phyloP scores from a whole-genome alignment of 2,888 invertebrate genomes.

The Sussaba pulchella region DNA sequence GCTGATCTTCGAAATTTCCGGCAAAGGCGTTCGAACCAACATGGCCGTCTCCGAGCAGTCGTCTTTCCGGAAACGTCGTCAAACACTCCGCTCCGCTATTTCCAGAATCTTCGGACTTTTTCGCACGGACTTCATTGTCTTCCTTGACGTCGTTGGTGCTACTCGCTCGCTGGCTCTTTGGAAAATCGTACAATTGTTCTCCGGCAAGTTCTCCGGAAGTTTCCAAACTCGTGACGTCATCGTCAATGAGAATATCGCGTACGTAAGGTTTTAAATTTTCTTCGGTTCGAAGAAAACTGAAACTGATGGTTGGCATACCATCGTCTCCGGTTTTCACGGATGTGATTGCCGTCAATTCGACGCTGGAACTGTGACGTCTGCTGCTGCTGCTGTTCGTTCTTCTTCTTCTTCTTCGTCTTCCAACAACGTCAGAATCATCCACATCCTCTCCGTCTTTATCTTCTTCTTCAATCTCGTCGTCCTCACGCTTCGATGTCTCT shows the following conservation, averaged over 20 bases:
- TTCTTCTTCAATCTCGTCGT: constrained; percentile 1
- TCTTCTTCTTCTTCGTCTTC: constrained; percentile 44
- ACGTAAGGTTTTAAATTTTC: constrained; percentile 56
- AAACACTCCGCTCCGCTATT: neutral
- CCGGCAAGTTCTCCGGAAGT: constrained; percentile 26
- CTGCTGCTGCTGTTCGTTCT: constrained; percentile 39
- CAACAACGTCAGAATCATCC: constrained; percentile 40
- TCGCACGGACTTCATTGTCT: constrained; percentile 22
- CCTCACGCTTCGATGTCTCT: constrained; percentile 29
- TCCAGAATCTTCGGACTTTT: neutral
- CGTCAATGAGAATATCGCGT: constrained; percentile 47
- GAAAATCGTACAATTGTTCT: constrained; percentile 66
- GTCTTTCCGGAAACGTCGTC: constrained; percentile 21
- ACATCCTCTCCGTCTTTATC: constrained; percentile 8
- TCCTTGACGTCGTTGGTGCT: constrained; percentile 15
- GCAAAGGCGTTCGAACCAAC: neutral
- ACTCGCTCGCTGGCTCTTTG: constrained; percentile 48
- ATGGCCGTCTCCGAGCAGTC: constrained; percentile 25
- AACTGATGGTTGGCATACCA: constrained; percentile 80
- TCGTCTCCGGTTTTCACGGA: constrained; percentile 75
- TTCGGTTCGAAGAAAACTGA: constrained; percentile 77
- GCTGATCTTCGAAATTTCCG: constrained; percentile 55
- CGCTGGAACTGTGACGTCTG: constrained; percentile 76
- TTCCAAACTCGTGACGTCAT: constrained; percentile 36
- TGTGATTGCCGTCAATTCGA: constrained; percentile 78